These are phyloP conservation scores for Danionella dracula DNA, from an alignment of 2,797 vertebrate species.

Conservation along the genomic window DNA sequence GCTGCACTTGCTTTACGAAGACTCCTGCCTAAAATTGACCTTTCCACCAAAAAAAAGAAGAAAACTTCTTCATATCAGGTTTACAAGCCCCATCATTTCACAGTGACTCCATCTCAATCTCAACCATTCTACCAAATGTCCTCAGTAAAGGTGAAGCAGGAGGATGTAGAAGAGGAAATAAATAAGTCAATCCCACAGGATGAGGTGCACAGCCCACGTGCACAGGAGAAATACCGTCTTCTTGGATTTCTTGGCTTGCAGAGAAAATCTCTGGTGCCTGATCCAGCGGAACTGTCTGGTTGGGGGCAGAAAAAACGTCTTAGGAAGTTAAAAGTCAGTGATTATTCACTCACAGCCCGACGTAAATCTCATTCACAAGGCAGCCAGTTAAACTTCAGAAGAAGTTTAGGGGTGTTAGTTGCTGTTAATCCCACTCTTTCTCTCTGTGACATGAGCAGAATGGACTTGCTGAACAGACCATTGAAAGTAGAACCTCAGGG, in stretches of 20 bases:
- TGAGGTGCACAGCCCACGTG: slow-evolving; percentile 68
- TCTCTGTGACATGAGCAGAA: slow-evolving; percentile 63
- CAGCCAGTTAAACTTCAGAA: slow-evolving; percentile 40
- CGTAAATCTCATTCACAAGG: slow-evolving; percentile 59
- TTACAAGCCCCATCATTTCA: slow-evolving; percentile 40
- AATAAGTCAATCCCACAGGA: slow-evolving; percentile 55
- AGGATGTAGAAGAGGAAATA: slow-evolving; percentile 55
- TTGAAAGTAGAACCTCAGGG: slow-evolving; percentile 55
- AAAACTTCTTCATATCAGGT: slow-evolving; percentile 47
- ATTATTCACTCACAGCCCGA: slow-evolving; percentile 71
- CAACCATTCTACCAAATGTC: slow-evolving; percentile 38
- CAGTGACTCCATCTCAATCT: slow-evolving; percentile 18
- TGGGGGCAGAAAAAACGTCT: slow-evolving; percentile 79
- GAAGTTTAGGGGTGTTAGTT: slow-evolving; percentile 27
- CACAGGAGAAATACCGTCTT: slow-evolving; percentile 75
- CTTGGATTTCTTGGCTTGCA: slow-evolving; percentile 75
- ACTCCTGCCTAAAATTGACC: slow-evolving; percentile 59
- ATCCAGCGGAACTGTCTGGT: slow-evolving; percentile 71
- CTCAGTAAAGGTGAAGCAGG: slow-evolving; percentile 67
- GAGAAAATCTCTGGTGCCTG: slow-evolving; percentile 70
- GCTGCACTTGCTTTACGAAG: slow-evolving; percentile 64
- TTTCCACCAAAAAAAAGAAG: slow-evolving; percentile 38
- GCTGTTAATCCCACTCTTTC: slow-evolving; percentile 56
- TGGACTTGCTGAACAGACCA: slow-evolving; percentile 56
- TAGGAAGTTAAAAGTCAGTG: slow-evolving; percentile 73